Conservation (phyloP, 2,888 invertebrate genomes). For the Mesodorylaimus sp. region DNA sequence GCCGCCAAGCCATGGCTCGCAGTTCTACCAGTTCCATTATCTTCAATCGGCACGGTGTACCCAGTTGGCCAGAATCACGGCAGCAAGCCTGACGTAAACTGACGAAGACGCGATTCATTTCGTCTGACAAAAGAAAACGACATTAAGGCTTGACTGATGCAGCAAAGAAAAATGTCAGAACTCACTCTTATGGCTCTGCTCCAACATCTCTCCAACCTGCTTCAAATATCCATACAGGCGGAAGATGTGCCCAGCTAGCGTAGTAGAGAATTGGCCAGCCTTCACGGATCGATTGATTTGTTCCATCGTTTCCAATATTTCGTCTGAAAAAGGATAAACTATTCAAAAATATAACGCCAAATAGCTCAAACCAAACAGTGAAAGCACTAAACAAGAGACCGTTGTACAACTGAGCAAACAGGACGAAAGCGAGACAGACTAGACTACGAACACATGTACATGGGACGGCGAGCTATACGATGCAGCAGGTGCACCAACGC, state of each 20-base stretch:
- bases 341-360: background rate
- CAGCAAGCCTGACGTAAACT: conserved; percentile 26
- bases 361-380: background rate
- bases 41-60: conserved; percentile 63
- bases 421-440: too few relatives aligned
- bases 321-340: conserved; percentile 8
- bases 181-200: conserved; percentile 23
- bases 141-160: background rate
- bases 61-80: conserved; percentile 47
- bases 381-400: too few relatives aligned
- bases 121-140: conserved; percentile 15
- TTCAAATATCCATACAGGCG: conserved; percentile 23
- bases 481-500: too few relatives aligned
- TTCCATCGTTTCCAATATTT: conserved; percentile 8
- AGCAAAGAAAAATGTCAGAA: background rate
- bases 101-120: conserved; percentile 25
- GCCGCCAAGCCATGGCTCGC: conserved; percentile 74
- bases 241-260: conserved; percentile 21
- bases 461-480: too few relatives aligned
- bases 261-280: conserved; percentile 7
- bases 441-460: too few relatives aligned
- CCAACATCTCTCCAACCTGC: conserved; percentile 19
- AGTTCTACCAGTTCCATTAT: conserved; percentile 78
- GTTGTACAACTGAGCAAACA: too few relatives aligned
- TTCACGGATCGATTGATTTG: conserved; percentile 9